Percentiles rank a stretch among this genome's conserved stretches.
phyloP scores from a whole-genome alignment of 2,113 vertebrate species.

The Sebastes fasciatus region DNA sequence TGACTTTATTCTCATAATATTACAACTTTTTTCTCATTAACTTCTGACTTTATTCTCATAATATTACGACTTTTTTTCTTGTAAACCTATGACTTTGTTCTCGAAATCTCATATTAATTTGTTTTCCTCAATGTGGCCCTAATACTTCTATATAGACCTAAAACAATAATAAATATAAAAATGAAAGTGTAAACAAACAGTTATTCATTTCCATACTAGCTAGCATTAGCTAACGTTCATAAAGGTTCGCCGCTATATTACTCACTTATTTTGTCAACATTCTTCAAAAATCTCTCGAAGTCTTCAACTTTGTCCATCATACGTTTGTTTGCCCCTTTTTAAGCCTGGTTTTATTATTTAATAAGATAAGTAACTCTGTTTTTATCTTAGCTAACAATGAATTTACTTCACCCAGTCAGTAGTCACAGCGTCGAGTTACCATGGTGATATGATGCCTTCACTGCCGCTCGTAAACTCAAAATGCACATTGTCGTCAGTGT shows the following conservation, averaged over 20 bases:
- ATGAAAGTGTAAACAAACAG: too few relatives aligned
- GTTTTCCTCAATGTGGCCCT: too few relatives aligned
- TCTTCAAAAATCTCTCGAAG: conserved; percentile 76
- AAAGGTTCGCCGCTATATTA: conserved; percentile 12
- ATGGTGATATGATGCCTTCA: conserved; percentile 57
- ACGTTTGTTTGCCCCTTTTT: neutral
- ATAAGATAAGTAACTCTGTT: neutral
- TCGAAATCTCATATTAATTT: too few relatives aligned
- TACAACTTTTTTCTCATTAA: too few relatives aligned
- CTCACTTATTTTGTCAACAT: conserved; percentile 84
- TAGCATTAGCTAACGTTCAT: neutral
- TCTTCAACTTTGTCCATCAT: conserved; percentile 63
- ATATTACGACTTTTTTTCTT: too few relatives aligned
- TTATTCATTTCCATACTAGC: neutral
- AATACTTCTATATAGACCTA: too few relatives aligned
- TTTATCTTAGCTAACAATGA: neutral
- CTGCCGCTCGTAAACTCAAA: neutral
- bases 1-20: too few relatives aligned
- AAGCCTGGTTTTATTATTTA: neutral
- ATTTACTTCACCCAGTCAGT: neutral
- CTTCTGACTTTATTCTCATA: too few relatives aligned
- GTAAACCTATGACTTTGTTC: too few relatives aligned
- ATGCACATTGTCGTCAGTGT: neutral
- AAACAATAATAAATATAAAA: too few relatives aligned
- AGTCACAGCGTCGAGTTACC: conserved; percentile 42